Evolutionary conservation across 2,888 invertebrate species (phyloP).

Genomic region (Ptychoptera albimana): DNA sequence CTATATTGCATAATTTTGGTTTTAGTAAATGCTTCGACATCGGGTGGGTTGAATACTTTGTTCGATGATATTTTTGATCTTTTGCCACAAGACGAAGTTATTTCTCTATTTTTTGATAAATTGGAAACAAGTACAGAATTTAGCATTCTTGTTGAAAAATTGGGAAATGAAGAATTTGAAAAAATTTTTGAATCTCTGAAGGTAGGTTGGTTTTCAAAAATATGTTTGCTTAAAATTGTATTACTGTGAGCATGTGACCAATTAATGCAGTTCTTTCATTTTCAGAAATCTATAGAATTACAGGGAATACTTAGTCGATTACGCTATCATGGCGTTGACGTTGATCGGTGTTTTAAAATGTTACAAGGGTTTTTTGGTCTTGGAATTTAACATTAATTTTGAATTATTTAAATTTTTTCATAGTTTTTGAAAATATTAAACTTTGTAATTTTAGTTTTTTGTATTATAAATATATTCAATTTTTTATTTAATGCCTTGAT

Average conservation of each 20-base stretch:
- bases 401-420: no score
- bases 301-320: neutral
- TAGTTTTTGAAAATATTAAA: no score
- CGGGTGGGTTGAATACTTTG: conserved; percentile 23
- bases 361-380: no score
- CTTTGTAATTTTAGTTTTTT: no score
- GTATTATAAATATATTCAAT: no score
- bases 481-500: no score
- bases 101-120: conserved; percentile 27
- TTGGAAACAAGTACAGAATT: conserved; percentile 24
- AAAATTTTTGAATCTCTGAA: conserved; percentile 22
- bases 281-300: neutral
- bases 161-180: conserved; percentile 23
- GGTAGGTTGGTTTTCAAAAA: conserved; percentile 16
- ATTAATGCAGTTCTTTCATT: neutral
- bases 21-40: conserved; percentile 10
- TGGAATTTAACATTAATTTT: no score
- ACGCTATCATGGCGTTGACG: neutral
- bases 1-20: no score
- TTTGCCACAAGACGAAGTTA: conserved; percentile 27
- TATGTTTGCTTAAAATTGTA: neutral
- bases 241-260: no score
- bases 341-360: neutral
- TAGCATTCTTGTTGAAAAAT: conserved; percentile 22
- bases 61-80: conserved; percentile 24